phyloP scores from a whole-genome alignment of 2,113 vertebrate genomes.

The Grantiella picta region DNA sequence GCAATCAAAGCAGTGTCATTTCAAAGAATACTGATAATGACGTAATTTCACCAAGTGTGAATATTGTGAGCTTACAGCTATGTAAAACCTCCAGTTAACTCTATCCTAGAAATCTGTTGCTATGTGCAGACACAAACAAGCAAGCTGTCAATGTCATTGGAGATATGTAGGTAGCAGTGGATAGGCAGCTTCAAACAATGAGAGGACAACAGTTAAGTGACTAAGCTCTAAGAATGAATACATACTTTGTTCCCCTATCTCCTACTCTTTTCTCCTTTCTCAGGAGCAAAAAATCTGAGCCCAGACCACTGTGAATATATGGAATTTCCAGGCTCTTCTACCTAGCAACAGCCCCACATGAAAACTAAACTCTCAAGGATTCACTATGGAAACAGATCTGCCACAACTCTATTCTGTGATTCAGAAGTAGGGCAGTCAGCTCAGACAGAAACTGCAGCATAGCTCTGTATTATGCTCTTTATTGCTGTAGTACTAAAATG shows the following conservation, averaged over 20 bases:
- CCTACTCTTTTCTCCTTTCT: background rate
- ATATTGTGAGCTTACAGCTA: background rate
- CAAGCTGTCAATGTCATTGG: background rate
- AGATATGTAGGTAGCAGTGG: background rate
- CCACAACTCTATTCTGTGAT: background rate
- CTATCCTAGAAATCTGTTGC: background rate
- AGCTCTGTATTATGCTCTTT: background rate
- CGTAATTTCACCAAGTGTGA: background rate
- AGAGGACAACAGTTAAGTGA: background rate
- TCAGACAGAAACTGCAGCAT: background rate
- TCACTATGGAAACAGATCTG: conserved; percentile 31
- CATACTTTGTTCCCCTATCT: background rate
- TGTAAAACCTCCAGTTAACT: background rate
- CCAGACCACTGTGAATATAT: background rate
- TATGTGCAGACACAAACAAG: background rate
- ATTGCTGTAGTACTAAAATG: background rate
- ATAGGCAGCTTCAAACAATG: background rate
- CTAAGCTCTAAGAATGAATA: background rate
- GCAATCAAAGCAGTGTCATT: background rate
- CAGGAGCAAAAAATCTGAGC: background rate
- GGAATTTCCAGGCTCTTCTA: background rate
- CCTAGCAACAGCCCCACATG: background rate
- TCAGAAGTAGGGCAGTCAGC: background rate
- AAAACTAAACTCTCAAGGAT: background rate
- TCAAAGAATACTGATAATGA: background rate